Evolutionary conservation across 2,113 vertebrate genomes (phyloP).

Genomic region (Cichladusa arquata): DNA sequence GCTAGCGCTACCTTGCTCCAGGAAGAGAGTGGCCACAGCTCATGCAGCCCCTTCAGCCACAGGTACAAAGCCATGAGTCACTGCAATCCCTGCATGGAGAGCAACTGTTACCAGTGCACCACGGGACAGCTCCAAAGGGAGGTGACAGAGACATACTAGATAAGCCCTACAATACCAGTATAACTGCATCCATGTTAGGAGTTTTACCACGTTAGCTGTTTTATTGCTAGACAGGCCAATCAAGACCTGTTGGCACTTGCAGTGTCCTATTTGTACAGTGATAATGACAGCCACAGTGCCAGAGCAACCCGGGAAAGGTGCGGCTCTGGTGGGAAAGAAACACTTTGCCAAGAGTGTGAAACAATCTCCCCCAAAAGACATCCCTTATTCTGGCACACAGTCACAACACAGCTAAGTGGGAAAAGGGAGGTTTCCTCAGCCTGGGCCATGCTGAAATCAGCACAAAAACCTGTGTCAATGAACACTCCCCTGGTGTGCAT

Average conservation of each 20-base stretch:
- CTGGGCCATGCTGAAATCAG: neutral
- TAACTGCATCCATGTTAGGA: constrained; percentile 20
- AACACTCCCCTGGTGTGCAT: neutral
- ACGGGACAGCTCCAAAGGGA: constrained; percentile 30
- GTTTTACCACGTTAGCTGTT: constrained; percentile 28
- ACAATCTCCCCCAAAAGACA: neutral
- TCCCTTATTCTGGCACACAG: fast-evolving
- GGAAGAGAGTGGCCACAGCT: neutral
- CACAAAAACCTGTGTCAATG: neutral
- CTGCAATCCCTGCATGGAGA: neutral
- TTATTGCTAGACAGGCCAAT: constrained; percentile 26
- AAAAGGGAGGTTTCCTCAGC: neutral
- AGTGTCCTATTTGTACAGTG: neutral
- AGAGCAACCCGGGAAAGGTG: neutral
- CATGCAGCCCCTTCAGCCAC: neutral
- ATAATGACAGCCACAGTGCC: neutral
- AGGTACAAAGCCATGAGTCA: neutral
- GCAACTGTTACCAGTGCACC: neutral
- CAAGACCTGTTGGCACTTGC: constrained; percentile 40
- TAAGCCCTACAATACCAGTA: constrained; percentile 45
- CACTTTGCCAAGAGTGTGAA: neutral
- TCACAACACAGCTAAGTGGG: neutral
- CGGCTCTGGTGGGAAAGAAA: neutral
- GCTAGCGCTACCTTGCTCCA: neutral
- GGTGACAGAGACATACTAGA: constrained; percentile 12